Evolutionary conservation across 2,888 invertebrate genomes (phyloP), one percentile per base, ranked within the genome.

Genomic region (Nemapogon koenigi): DNA sequence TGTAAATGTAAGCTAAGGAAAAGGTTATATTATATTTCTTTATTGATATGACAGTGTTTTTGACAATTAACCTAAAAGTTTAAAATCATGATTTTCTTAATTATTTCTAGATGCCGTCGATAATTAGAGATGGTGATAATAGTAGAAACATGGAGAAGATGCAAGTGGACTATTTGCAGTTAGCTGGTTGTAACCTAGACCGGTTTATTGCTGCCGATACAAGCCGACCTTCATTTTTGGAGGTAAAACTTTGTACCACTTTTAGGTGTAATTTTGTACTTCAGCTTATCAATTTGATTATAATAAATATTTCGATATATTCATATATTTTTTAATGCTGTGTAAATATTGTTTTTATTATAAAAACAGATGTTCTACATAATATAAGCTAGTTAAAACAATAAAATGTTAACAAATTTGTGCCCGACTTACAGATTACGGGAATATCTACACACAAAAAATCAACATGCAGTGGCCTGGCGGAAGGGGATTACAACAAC

Each of bases 401-500:
- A 11, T 17, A 15, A 28, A 13, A 6, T 11, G 28, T 27, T n/a
- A n/a, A 27, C 4, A 4, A 27, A 2, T 10, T 35, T 29, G 35
- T 19, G 35, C n/a, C n/a, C n/a, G n/a, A 19, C 18, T 49, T 56
- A 16, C 49, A 85, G 84, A 73, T 85, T 48, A 85, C 86, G 55
- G 86, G 86, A 44, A 73, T 88, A 49, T 83, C 82, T 40, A 73
- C 82, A 35, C 82, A 84, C 76, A 85, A 85, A 53, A 86, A 86
- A 51, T 87, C 94, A 49, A 91, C 91, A 48, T 90, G 90, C 42
- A 96, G 95, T 81, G 97, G 97, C 3, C 71, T 94, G 28, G 89
- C 89, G 47, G 94, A 96, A 56, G 87, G 87, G 56, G 97, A 97
- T 66, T 97, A 97, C 78, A 94, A 94, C 40, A 86, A 87, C 49